Conservation (phyloP, 2,797 vertebrate species). For the Threskiornis aethiopicus region DNA sequence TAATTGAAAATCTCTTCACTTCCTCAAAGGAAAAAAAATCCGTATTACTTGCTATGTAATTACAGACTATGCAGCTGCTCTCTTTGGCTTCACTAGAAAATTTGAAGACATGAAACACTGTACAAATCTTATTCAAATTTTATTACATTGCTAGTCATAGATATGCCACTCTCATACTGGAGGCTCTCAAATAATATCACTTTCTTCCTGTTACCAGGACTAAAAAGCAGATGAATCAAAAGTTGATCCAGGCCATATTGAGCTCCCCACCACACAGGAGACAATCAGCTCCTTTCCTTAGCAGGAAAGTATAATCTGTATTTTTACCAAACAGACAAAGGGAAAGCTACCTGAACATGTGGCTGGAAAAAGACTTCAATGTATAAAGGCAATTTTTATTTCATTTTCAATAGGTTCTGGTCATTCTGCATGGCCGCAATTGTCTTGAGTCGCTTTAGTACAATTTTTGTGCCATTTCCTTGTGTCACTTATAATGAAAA, state of each 20-base stretch:
- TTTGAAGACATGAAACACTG: conserved; percentile 69
- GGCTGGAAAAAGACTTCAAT: neutral
- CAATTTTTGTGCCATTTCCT: neutral
- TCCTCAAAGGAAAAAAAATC: conserved; percentile 45
- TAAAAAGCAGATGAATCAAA: conserved; percentile 59
- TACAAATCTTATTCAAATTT: conserved; percentile 71
- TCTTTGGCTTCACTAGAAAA: conserved; percentile 65
- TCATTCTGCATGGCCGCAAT: neutral
- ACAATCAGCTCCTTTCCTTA: neutral
- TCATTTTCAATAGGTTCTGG: neutral
- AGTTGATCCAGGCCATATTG: conserved; percentile 9
- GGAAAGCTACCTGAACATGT: conserved; percentile 1
- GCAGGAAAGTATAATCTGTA: conserved; percentile 3
- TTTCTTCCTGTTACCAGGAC: conserved; percentile 24
- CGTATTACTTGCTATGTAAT: conserved; percentile 76
- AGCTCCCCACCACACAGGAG: neutral
- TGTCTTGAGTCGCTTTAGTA: neutral
- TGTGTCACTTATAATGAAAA: neutral
- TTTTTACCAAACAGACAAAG: conserved; percentile 6
- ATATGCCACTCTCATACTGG: conserved; percentile 53
- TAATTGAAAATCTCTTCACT: conserved; percentile 75
- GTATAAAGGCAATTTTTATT: neutral
- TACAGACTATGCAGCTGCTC: conserved; percentile 77
- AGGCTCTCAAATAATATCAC: conserved; percentile 36
- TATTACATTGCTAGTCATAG: conserved; percentile 69